Evolutionary conservation across 2,797 vertebrate genomes (phyloP).

Genomic region (Synanceia verrucosa): DNA sequence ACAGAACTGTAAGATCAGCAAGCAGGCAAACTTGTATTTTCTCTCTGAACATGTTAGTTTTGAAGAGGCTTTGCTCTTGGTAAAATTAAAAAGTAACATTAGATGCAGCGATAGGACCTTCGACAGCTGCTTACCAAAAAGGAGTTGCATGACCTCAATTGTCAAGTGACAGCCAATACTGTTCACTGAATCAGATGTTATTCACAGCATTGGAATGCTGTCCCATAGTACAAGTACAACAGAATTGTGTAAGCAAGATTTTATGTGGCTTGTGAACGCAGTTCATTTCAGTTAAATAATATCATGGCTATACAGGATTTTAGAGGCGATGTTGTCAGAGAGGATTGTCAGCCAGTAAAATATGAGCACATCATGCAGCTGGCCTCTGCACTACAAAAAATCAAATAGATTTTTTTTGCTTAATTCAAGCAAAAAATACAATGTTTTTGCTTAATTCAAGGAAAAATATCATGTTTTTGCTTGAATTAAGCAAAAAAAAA

Average conservation of each 20-base stretch:
- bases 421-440: too few relatives aligned
- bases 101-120: background rate
- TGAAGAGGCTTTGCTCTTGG: slow-evolving; percentile 26
- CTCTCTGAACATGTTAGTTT: slow-evolving; percentile 20
- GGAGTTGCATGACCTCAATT: slow-evolving; percentile 9
- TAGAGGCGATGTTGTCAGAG: background rate
- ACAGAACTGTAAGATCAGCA: slow-evolving; percentile 28
- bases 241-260: background rate
- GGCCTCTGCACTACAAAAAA: too few relatives aligned
- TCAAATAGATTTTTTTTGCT: too few relatives aligned
- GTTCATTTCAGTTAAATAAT: background rate
- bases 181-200: slow-evolving; percentile 19
- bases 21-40: slow-evolving; percentile 33
- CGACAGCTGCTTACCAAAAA: slow-evolving; percentile 11
- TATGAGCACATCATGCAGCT: background rate
- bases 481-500: too few relatives aligned
- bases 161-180: slow-evolving; percentile 1
- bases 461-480: too few relatives aligned
- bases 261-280: background rate
- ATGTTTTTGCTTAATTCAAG: too few relatives aligned
- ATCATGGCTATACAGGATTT: background rate
- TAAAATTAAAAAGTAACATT: slow-evolving; percentile 10
- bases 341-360: slow-evolving; percentile 2
- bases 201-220: slow-evolving; percentile 8
- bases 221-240: background rate